Base-by-base conservation (phyloP, 1,140 invertebrate species). In the Reticulitermes speratus region DNA sequence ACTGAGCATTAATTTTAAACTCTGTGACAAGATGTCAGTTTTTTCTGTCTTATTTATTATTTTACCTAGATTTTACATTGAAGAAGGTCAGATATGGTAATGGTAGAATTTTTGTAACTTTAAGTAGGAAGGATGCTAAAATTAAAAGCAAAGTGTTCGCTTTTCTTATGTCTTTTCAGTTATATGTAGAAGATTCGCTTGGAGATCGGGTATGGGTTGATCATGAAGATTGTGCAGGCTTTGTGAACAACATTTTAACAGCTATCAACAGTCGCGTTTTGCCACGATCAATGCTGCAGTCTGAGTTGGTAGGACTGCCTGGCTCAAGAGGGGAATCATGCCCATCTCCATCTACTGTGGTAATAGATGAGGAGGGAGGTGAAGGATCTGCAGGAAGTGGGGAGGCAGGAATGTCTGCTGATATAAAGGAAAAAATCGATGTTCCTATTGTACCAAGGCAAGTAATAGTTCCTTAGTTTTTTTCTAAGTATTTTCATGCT, bases 151-250 rank as follows among this genome's bases (percentile, higher is more conserved):
- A 16, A 48, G 14, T 48, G 45, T 16, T 16, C 7, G 59, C 19
- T 12, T 65, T 65, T 9, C 14, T 30, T 16, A 14, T 14, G 7
- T 75, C 8, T 16, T 75, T 75, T 12, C 88, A 97, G 94, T 93
- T 97, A 0, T 99, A 97, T 90, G 95, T 99, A 86, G 98, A 99
- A 89, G 98, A 99, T 92, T 97, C 97, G 8, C 90, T 98, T 0
- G 97, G 96, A 84, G 98, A 99, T 89, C 91, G 98, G 84, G 93
- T 96, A 85, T 99, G 98, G 97, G 96, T 99, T 14, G 98, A 99
- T 90, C 95, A 96, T 88, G 94, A 97, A 19, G 96, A 97, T 90
- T 99, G 97, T 90, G 96, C 96, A 90, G 94, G 95, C 52, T 97
- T 99, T 92, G 96, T 98, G 0, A 97, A 98, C 88, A 99, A 99